These are phyloP conservation scores for Apocheima hispidaria DNA, from an alignment of 2,888 invertebrate genomes.

Conservation along the genomic window DNA sequence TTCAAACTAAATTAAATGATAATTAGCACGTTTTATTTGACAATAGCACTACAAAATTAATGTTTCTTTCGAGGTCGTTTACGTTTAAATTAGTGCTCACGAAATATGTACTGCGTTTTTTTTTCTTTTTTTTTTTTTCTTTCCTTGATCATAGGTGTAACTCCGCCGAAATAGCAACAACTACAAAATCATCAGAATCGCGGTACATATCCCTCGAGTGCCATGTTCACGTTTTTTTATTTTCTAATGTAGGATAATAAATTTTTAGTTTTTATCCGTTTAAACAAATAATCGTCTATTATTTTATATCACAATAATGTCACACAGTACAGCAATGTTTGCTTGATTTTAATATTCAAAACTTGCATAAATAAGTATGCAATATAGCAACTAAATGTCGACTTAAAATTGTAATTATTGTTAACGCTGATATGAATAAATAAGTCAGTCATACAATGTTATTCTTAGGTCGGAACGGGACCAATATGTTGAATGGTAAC, in stretches of 20 bases:
- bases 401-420: constrained; percentile 20
- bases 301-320: constrained; percentile 40
- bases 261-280: not conserved
- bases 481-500: not conserved
- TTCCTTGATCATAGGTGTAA: too few relatives aligned
- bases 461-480: constrained; percentile 9
- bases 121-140: too few relatives aligned
- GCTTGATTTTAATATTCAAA: not conserved
- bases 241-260: not conserved
- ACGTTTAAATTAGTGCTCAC: too few relatives aligned
- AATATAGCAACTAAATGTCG: not conserved
- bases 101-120: too few relatives aligned
- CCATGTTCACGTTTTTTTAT: not conserved
- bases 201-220: too few relatives aligned
- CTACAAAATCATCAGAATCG: too few relatives aligned
- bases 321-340: constrained; percentile 15
- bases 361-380: not conserved
- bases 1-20: constrained; percentile 33
- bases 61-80: too few relatives aligned
- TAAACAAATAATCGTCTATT: not conserved
- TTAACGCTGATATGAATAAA: constrained; percentile 39
- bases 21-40: constrained; percentile 5
- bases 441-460: constrained; percentile 30
- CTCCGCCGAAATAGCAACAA: too few relatives aligned
- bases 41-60: constrained; percentile 15